Evolutionary conservation across 2,113 vertebrate species (phyloP).

Genomic region (Ornithorhynchus anatinus): DNA sequence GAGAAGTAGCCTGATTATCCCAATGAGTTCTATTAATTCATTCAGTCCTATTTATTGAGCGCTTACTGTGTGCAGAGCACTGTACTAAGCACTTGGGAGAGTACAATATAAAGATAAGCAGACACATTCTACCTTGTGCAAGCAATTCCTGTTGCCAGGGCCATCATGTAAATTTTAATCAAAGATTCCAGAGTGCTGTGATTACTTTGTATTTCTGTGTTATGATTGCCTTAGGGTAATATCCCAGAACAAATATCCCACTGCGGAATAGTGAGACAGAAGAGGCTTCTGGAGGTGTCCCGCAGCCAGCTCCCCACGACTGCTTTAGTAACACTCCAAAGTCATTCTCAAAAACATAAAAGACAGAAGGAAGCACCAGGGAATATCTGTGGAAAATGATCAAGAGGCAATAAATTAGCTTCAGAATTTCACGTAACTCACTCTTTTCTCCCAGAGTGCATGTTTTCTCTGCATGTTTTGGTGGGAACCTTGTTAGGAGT

Average conservation of each 20-base stretch:
- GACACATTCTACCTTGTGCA: too few species aligned
- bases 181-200: conserved; percentile 40
- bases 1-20: too few species aligned
- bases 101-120: too few species aligned
- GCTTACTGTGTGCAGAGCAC: too few species aligned
- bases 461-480: too few species aligned
- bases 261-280: conserved; percentile 26
- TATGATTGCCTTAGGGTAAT: conserved; percentile 34
- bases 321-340: conserved; percentile 31
- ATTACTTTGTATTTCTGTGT: conserved; percentile 48
- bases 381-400: conserved; percentile 25
- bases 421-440: conserved; percentile 15
- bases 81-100: too few species aligned
- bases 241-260: conserved; percentile 47
- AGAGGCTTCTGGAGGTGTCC: conserved; percentile 26
- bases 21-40: too few species aligned
- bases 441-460: too few species aligned
- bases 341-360: conserved; percentile 22
- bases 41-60: too few species aligned
- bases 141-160: conserved; percentile 32
- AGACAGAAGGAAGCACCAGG: conserved; percentile 12
- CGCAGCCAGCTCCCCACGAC: conserved; percentile 21
- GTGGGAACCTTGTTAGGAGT: too few species aligned
- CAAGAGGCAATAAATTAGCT: conserved; percentile 22
- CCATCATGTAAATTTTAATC: conserved; percentile 50